These are phyloP conservation scores for Crepidodera aurea DNA, from an alignment of 2,888 invertebrate species.

Conservation along the genomic window DNA sequence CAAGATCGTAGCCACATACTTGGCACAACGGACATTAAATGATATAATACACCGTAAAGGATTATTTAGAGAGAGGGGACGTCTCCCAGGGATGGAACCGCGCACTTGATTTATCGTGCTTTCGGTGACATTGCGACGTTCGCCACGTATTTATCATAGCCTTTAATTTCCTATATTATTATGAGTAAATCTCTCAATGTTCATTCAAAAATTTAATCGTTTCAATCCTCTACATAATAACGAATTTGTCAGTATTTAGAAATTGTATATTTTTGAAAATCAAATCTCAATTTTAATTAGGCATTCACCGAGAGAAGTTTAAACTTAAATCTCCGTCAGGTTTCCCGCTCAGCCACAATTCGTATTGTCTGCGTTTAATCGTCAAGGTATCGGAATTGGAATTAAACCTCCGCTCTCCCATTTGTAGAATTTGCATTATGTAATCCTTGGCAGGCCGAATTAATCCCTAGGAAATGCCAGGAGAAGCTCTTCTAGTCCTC, in stretches of 20 bases:
- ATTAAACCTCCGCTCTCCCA: constrained; percentile 33
- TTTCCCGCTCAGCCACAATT: constrained; percentile 15
- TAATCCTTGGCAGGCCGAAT: constrained; percentile 38
- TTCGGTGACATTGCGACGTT: constrained; percentile 38
- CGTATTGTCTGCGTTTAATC: constrained; percentile 19
- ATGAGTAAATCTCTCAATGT: constrained; percentile 31
- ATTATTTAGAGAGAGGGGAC: constrained; percentile 40
- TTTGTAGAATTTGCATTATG: constrained; percentile 41
- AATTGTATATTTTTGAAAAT: no score
- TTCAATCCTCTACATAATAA: no score
- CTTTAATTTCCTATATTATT: constrained; percentile 45
- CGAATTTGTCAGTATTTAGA: no score
- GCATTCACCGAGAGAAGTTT: background rate
- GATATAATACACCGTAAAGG: constrained; percentile 43
- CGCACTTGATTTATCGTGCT: constrained; percentile 36
- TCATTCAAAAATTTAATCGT: no score
- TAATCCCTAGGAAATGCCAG: constrained; percentile 36
- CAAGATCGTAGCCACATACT: constrained; percentile 29
- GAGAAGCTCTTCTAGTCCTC: constrained; percentile 7
- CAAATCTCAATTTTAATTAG: constrained; percentile 7
- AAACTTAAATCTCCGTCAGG: constrained; percentile 13
- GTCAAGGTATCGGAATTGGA: constrained; percentile 27
- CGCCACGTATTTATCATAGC: constrained; percentile 45
- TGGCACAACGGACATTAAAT: constrained; percentile 27
- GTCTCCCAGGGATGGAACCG: constrained; percentile 31